Percentiles rank a stretch among this genome's conserved stretches.
phyloP scores from a whole-genome alignment of 2,113 vertebrate genomes.

The Eudorcas thomsonii region DNA sequence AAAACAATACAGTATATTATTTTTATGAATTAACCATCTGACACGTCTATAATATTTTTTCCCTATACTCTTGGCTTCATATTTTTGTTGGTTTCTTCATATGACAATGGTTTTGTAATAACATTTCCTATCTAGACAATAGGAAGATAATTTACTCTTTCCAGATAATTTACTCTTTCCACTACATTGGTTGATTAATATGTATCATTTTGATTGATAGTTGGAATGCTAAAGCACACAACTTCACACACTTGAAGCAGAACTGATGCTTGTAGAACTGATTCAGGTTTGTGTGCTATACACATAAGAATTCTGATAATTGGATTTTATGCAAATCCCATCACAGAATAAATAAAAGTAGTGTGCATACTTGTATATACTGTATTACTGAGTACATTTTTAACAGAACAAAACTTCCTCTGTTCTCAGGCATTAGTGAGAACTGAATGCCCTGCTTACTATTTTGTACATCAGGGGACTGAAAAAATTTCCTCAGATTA shows the following conservation, averaged over 20 bases:
- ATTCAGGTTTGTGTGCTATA: neutral
- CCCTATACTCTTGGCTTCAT: neutral
- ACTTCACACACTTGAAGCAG: neutral
- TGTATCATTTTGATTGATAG: neutral
- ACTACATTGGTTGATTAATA: neutral
- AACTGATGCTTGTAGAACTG: neutral
- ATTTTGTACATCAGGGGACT: neutral
- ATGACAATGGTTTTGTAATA: neutral
- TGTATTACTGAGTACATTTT: neutral
- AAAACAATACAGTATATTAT: neutral
- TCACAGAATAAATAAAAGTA: neutral
- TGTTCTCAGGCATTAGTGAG: neutral
- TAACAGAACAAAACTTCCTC: neutral
- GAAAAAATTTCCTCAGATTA: neutral
- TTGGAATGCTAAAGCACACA: neutral
- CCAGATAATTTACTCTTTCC: neutral
- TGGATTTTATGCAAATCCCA: neutral
- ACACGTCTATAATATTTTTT: neutral
- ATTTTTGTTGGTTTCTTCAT: neutral
- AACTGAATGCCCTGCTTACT: neutral
- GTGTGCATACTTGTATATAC: neutral
- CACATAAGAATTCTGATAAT: neutral
- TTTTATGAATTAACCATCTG: neutral
- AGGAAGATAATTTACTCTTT: neutral
- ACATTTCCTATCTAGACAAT: neutral